phyloP scores from a whole-genome alignment of 2,113 vertebrate genomes.

The Myrmecobius fasciatus region DNA sequence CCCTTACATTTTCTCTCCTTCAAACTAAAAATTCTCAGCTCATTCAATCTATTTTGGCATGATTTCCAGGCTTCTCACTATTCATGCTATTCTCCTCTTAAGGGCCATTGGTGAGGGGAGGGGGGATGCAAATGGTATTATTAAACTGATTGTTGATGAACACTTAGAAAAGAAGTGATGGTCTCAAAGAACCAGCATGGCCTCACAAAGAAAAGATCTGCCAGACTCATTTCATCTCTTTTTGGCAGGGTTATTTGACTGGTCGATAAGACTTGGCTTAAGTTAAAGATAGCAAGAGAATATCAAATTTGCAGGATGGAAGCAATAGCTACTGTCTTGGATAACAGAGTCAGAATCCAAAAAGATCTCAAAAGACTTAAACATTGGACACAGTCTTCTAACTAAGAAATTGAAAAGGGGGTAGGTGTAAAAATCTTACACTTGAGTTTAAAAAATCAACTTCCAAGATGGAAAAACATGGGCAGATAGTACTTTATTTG shows the following conservation, averaged over 20 bases:
- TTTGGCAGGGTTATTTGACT: not conserved
- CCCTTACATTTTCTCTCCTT: not conserved
- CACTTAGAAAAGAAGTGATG: not conserved
- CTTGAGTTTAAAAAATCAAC: not conserved
- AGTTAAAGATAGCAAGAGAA: not conserved
- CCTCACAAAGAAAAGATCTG: not conserved
- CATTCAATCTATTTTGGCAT: not conserved
- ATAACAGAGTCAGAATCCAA: not conserved
- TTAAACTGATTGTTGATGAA: not conserved
- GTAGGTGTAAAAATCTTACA: not conserved
- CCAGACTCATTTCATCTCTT: not conserved
- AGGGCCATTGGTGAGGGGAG: not conserved
- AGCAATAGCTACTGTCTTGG: not conserved
- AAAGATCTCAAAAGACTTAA: not conserved
- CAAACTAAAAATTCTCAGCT: not conserved
- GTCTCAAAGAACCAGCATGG: not conserved
- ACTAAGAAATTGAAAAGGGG: not conserved
- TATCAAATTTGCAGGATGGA: not conserved
- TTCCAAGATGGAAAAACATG: not conserved
- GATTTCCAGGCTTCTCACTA: not conserved
- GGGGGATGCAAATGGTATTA: not conserved
- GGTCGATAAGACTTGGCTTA: not conserved
- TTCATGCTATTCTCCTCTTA: not conserved
- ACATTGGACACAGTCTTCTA: not conserved
- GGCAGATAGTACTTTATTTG: not conserved